phyloP scores from a whole-genome alignment of 2,113 vertebrate genomes.

The Meles meles region DNA sequence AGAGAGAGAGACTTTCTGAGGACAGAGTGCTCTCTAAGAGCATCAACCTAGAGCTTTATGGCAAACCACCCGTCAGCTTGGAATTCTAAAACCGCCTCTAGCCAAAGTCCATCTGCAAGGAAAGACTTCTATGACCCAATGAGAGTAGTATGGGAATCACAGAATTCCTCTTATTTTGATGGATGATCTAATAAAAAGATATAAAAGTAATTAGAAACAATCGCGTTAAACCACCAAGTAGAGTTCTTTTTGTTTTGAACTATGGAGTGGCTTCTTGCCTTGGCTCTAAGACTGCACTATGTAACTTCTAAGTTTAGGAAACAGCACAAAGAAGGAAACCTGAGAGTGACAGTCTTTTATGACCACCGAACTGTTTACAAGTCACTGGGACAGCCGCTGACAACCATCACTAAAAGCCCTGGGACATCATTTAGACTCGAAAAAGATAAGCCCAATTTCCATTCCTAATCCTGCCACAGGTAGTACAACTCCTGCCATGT shows the following conservation, averaged over 20 bases:
- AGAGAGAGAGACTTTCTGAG: not conserved
- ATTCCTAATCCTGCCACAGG: not conserved
- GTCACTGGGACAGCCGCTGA: not conserved
- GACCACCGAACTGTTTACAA: not conserved
- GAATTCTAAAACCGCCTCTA: not conserved
- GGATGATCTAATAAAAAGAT: conserved; percentile 41
- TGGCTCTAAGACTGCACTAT: not conserved
- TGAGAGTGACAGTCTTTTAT: not conserved
- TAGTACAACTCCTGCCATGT: too few species aligned
- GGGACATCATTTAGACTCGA: not conserved
- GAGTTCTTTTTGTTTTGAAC: not conserved
- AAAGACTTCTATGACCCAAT: not conserved
- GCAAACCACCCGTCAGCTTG: not conserved
- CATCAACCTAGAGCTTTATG: not conserved
- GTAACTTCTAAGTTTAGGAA: conserved; percentile 7
- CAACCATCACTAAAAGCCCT: not conserved
- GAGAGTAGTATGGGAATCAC: not conserved
- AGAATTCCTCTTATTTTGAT: conserved; percentile 21
- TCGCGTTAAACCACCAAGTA: conserved; percentile 24
- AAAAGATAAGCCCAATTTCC: not conserved
- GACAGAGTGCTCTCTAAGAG: not conserved
- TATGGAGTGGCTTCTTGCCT: not conserved
- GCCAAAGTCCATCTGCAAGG: not conserved
- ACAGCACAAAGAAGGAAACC: not conserved
- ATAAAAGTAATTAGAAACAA: conserved; percentile 35